Evolutionary conservation across 2,797 vertebrate species (phyloP), one percentile per base, ranked within the genome.

Genomic region (Spizella passerina): DNA sequence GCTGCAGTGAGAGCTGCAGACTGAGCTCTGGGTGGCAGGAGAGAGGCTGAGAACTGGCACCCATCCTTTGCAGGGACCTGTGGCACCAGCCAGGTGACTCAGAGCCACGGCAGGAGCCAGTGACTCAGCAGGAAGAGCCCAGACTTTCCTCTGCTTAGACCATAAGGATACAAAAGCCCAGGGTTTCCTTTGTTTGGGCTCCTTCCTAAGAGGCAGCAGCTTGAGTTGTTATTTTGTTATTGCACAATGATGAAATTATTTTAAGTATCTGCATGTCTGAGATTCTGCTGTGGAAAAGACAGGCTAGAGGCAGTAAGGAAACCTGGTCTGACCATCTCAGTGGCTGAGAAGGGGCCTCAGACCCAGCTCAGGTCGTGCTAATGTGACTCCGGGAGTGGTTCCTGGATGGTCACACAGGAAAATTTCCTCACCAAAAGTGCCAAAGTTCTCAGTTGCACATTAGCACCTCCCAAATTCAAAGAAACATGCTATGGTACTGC

Each of bases 21-120:
- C 2, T 32, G 56, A 70, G n/a, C 32, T 77, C 64, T 30, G 71
- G 32, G 21, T 15, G 14, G 32, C 38, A 49, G 21, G 11, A 77
- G 17, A 49, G 14, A 56, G 43, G 23, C n/a, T 36, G 24, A 39
- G 71, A 82, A 50, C 50, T 38, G 50, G 43, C 26, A 64, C 14
- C 0, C 0, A 56, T 19, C 11, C 23, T 30, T 10, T 38, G 23
- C 36, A 64, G 24, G 36, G 36, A 77, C 18, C n/a, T 76, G 56
- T 55, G 29, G 43, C n/a, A 44, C 43, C 50, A 15, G 65, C 43
- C 71, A 50, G 64, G 71, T 34, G 50, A 50, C 64, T 47, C 43
- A 44, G 56, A 32, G 49, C 56, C 71, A 53, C 34, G 22, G 49
- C 60, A 87, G 46, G 24, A 71, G 53, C 63, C 82, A 50, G n/a